Percentiles rank a stretch among this genome's conserved stretches.
Conservation (phyloP, 2,797 vertebrate species). For the Sebastiscus tertius region DNA sequence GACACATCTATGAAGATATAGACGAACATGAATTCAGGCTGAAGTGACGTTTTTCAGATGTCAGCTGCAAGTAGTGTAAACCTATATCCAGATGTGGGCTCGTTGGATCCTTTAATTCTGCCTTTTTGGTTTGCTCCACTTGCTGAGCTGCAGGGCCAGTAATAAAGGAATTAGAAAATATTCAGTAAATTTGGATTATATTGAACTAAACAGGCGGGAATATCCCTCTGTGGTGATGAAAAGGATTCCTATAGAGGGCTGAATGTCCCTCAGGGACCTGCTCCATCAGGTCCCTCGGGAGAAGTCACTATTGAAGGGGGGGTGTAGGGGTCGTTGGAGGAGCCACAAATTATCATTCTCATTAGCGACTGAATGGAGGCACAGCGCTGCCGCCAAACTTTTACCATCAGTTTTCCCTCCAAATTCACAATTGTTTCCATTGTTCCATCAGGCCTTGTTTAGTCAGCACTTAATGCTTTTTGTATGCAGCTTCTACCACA, state of each 20-base stretch:
- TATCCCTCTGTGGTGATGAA: conserved; percentile 49
- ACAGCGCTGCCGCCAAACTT: conserved; percentile 64
- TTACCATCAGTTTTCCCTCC: conserved; percentile 61
- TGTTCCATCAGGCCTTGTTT: conserved; percentile 34
- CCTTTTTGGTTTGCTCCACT: background rate
- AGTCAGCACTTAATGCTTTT: conserved; percentile 7
- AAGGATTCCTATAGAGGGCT: conserved; percentile 77
- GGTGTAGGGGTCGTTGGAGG: conserved; percentile 77
- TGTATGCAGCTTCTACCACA: background rate
- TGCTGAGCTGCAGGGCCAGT: background rate
- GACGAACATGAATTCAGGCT: background rate
- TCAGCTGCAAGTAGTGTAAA: background rate
- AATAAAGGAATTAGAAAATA: no score
- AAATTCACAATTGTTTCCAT: conserved; percentile 43
- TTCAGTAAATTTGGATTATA: background rate
- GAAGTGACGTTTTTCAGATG: background rate
- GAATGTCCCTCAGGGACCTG: conserved; percentile 71
- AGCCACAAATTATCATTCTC: conserved; percentile 85
- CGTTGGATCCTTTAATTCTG: background rate
- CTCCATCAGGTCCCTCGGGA: conserved; percentile 72
- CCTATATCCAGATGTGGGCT: background rate
- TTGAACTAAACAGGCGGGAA: conserved; percentile 65
- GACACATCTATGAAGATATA: background rate
- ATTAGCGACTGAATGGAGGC: conserved; percentile 76
- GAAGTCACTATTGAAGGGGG: conserved; percentile 64